Percentiles rank a stretch among this genome's conserved stretches.
These are phyloP conservation scores for Acanthurus lineatus DNA, from an alignment of 2,797 vertebrate genomes.

Conservation along the genomic window DNA sequence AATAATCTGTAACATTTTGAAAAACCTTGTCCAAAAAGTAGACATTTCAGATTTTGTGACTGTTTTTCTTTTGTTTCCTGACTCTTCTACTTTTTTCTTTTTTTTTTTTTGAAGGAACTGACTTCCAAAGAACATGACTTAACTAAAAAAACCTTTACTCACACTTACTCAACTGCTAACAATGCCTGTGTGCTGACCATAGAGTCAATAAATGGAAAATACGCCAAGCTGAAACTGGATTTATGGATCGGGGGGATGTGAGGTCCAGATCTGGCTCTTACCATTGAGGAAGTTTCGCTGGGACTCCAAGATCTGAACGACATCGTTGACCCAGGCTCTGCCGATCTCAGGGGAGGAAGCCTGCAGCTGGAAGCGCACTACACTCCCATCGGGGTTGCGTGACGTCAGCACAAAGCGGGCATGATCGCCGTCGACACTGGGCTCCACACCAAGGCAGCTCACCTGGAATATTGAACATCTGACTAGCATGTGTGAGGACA, in stretches of 20 bases:
- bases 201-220: slow-evolving; percentile 19
- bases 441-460: slow-evolving; percentile 93
- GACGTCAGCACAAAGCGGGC: slow-evolving; percentile 91
- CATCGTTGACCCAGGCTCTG: slow-evolving; percentile 90
- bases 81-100: neutral
- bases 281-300: slow-evolving; percentile 96
- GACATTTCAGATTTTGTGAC: neutral
- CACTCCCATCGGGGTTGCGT: slow-evolving; percentile 89
- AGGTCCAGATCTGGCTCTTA: slow-evolving; percentile 55
- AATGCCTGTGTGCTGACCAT: neutral
- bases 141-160: neutral
- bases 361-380: slow-evolving; percentile 89
- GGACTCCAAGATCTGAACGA: slow-evolving; percentile 92
- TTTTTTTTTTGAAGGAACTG: neutral
- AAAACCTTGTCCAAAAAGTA: neutral
- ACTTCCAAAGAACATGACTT: neutral
- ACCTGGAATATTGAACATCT: slow-evolving; percentile 85
- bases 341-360: slow-evolving; percentile 84
- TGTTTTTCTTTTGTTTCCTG: neutral
- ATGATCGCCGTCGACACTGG: slow-evolving; percentile 86
- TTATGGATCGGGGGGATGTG: slow-evolving; percentile 6
- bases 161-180: neutral
- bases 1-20: neutral
- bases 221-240: slow-evolving; percentile 4
- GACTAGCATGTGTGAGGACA: slow-evolving; percentile 63